A percentile compares a stretch with the other conserved stretches of the same genome.
Conservation (phyloP, 1,140 invertebrate species). For the Eufriesea mexicana region DNA sequence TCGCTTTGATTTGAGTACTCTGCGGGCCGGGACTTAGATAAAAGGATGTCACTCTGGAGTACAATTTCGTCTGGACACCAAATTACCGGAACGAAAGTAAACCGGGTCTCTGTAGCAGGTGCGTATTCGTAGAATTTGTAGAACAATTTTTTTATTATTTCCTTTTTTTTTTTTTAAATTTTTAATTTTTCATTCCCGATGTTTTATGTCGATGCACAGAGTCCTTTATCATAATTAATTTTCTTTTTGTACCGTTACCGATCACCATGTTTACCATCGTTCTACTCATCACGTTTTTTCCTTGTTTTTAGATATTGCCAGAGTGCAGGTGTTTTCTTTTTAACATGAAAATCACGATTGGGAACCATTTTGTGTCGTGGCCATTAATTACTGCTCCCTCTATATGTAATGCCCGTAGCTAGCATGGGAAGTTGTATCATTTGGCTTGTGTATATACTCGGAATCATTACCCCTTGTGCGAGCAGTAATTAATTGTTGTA, state of each 20-base stretch:
- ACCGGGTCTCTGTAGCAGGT: slow-evolving; percentile 65
- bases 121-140: slow-evolving; percentile 71
- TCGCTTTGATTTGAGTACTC: slow-evolving; percentile 71
- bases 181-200: neutral
- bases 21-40: slow-evolving; percentile 68
- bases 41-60: slow-evolving; percentile 62
- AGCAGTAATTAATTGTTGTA: slow-evolving; percentile 45
- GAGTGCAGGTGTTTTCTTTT: neutral
- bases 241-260: neutral
- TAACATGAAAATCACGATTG: neutral
- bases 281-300: slow-evolving; percentile 1
- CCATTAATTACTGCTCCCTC: slow-evolving; percentile 32
- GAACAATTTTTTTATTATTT: slow-evolving; percentile 17
- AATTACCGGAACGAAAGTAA: slow-evolving; percentile 58
- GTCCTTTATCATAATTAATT: neutral
- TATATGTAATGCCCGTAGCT: neutral
- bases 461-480: neutral
- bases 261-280: neutral
- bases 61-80: slow-evolving; percentile 58
- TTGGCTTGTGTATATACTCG: slow-evolving; percentile 14
- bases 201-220: slow-evolving; percentile 20
- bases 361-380: neutral
- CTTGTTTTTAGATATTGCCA: slow-evolving; percentile 7
- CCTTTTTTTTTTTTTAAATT: too few species aligned
- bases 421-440: slow-evolving; percentile 25